A percentile compares a stretch with the other conserved stretches of the same genome.
phyloP scores from a whole-genome alignment of 2,797 vertebrate genomes.

The Graptemys geographica region DNA sequence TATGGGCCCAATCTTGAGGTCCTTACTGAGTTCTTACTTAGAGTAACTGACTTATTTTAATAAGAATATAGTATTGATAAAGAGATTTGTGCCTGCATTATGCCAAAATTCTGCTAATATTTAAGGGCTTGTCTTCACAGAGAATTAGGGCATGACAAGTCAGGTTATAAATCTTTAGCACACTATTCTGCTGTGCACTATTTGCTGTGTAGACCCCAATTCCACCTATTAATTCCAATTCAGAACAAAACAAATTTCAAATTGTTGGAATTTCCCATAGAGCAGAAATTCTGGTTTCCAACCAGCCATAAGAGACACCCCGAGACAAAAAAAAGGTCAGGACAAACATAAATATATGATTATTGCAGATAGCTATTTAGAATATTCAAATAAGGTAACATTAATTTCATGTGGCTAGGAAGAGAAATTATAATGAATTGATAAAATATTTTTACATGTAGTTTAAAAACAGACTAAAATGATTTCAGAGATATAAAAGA shows the following conservation, averaged over 20 bases:
- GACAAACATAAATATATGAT: neutral
- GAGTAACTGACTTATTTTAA: neutral
- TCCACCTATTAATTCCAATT: constrained; percentile 6
- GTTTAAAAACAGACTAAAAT: constrained; percentile 53
- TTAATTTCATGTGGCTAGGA: constrained; percentile 28
- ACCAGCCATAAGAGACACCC: neutral
- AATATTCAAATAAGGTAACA: neutral
- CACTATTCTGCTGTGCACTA: neutral
- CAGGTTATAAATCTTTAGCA: neutral
- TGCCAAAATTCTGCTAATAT: neutral
- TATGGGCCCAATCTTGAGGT: neutral
- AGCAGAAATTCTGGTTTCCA: neutral
- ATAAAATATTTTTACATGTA: constrained; percentile 40
- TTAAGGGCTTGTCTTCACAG: neutral
- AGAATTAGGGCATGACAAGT: neutral
- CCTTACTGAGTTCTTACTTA: neutral
- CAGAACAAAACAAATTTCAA: constrained; percentile 7
- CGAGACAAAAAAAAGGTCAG: constrained; percentile 3
- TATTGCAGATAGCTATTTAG: constrained; percentile 20
- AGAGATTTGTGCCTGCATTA: neutral
- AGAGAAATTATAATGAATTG: constrained; percentile 62
- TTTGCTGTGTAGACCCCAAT: neutral
- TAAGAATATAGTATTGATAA: neutral
- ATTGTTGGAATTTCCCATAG: constrained; percentile 4
- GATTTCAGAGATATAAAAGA: constrained; percentile 56